A percentile compares a stretch with the other conserved stretches of the same genome.
Evolutionary conservation across 2,888 invertebrate genomes (phyloP).

Genomic region (Agrypnus murinus): DNA sequence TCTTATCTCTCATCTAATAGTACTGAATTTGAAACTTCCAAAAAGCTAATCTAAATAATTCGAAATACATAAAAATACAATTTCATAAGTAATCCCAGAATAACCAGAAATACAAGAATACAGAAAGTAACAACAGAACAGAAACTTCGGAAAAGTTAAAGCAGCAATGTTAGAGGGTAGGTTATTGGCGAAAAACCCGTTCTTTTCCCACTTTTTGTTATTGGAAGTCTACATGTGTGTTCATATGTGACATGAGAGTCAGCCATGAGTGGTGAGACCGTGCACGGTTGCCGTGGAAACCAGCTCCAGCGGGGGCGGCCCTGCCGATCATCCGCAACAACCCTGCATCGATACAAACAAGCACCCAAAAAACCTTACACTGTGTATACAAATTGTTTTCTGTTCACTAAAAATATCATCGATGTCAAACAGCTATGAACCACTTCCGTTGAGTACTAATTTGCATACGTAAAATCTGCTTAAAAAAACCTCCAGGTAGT

Average conservation of each 20-base stretch:
- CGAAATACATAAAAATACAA: too few relatives aligned
- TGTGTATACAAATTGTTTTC: slow-evolving; percentile 52
- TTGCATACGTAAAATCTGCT: slow-evolving; percentile 54
- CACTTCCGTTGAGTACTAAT: slow-evolving; percentile 54
- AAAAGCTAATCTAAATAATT: too few relatives aligned
- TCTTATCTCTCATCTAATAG: too few relatives aligned
- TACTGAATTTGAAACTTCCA: too few relatives aligned
- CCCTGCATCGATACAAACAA: slow-evolving; percentile 69
- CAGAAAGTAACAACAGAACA: not conserved
- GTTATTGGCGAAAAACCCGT: slow-evolving; percentile 34
- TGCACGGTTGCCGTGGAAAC: slow-evolving; percentile 64
- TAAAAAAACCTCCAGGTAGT: slow-evolving; percentile 51
- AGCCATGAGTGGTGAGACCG: slow-evolving; percentile 62
- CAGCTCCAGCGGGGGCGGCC: slow-evolving; percentile 67
- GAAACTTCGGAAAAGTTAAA: not conserved
- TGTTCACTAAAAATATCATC: slow-evolving; percentile 46
- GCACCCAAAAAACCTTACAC: slow-evolving; percentile 48
- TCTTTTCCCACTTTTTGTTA: slow-evolving; percentile 54
- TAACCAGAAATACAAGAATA: not conserved
- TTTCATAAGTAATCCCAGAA: too few relatives aligned
- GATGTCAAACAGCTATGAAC: slow-evolving; percentile 47
- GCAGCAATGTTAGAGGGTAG: slow-evolving; percentile 5
- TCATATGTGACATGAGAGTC: slow-evolving; percentile 65
- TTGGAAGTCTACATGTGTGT: slow-evolving; percentile 63
- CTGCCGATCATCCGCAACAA: slow-evolving; percentile 70